Evolutionary conservation across 2,888 invertebrate genomes (phyloP), one percentile per base, ranked within the genome.

Genomic region (Polydrusus pterygomalis): DNA sequence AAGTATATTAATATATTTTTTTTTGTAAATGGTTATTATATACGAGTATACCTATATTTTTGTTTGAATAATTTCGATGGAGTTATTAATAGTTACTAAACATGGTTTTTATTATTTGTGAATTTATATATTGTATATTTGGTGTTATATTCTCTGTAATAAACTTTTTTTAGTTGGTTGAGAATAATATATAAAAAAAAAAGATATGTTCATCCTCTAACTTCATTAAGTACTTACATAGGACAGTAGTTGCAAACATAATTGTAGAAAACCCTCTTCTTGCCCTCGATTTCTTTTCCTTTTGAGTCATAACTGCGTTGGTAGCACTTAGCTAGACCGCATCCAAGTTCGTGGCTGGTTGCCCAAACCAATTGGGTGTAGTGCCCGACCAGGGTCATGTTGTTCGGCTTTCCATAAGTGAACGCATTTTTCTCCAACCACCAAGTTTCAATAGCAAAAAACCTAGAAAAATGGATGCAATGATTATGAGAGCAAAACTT

Each of bases 301-400:
- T 75, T 45, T 7, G 58, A 49, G n/a, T 74, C 63, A 11, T 74
- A 70, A 20, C 47, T 43, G 17, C 69, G 49, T 25, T 79, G 77
- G n/a, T 88, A 86, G 84, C 95, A 95, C 83, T 91, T 90, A 20
- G 93, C 90, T 80, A 94, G 88, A 0, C 95, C 94, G 82, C 95
- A 95, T 45, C 95, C 95, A 15, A 95, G 91, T 84, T 93, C 91
- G 85, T 94, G 94, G 18, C 91, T 92, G 2, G 93, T 90, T 11
- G 94, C 94, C 95, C 95, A 95, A 25, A 93, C 94, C 92, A 95
- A 91, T 87, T 95, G 95, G 0, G 95, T 95, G 86, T 95, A 95
- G 87, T 95, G 95, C 0, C 95, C 95, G 20, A 94, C 90, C 13
- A 90, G 89, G 2, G 94, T 84, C 82, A 93, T 89, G 82, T 91